These are phyloP conservation scores for Esox masquinongy DNA, from an alignment of 2,797 vertebrate species.

Conservation along the genomic window DNA sequence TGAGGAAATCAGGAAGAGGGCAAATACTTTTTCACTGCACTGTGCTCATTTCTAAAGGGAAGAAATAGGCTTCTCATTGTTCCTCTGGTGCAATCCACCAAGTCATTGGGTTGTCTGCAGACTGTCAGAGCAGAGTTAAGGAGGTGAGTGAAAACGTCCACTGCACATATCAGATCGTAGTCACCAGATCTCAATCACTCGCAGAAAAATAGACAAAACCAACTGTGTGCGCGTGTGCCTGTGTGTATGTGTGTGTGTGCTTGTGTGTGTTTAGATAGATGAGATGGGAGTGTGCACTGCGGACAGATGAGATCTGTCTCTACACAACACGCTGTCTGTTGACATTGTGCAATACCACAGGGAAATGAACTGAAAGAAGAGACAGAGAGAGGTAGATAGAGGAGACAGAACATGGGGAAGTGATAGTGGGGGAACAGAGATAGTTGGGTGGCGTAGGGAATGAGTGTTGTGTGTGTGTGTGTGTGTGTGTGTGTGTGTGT, in stretches of 20 bases:
- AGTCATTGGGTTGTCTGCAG: conserved; percentile 43
- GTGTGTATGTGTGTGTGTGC: too few relatives aligned
- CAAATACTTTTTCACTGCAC: too few relatives aligned
- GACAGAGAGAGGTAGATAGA: not conserved
- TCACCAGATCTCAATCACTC: conserved; percentile 46
- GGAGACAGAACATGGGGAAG: not conserved
- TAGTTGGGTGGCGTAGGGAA: not conserved
- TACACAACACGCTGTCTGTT: conserved; percentile 50
- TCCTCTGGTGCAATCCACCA: not conserved
- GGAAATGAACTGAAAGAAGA: conserved; percentile 14
- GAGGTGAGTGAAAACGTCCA: conserved; percentile 32
- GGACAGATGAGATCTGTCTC: conserved; percentile 59
- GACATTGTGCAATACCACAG: conserved; percentile 27
- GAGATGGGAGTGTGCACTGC: conserved; percentile 17
- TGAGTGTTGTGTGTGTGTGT: conserved; percentile 3
- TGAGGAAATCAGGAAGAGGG: too few relatives aligned
- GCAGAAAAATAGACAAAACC: conserved; percentile 61
- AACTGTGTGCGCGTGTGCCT: not conserved
- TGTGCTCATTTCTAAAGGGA: not conserved
- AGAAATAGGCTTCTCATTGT: not conserved
- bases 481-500: conserved; percentile 1
- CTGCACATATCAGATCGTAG: conserved; percentile 23
- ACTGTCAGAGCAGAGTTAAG: conserved; percentile 37
- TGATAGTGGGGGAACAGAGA: not conserved
- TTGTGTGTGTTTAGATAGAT: not conserved